Evolutionary conservation across 2,888 invertebrate genomes (phyloP), one percentile per base, ranked within the genome.

Genomic region (Venustoraphidia nigricollis): DNA sequence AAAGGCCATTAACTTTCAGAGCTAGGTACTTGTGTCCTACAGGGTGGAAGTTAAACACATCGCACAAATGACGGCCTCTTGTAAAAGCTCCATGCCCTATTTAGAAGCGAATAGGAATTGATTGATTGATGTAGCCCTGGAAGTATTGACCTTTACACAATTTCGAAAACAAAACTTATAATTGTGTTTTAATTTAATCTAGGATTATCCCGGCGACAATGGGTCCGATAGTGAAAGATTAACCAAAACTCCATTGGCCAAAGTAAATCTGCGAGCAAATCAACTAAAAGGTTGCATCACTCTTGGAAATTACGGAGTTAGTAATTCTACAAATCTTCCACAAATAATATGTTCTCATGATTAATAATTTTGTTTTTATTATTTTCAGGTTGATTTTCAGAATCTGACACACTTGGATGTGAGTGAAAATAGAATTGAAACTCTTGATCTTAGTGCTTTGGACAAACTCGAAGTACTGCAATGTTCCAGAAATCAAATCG

Each of bases 241-340:
- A 17, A 47, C 51, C 8, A 59, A 56, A 47, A 66, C 75, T 17
- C 75, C 77, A 9, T 66, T 85, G 13, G 81, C 81, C 37, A 81
- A 76, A 54, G 77, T 87, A n/a, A 86, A 84, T 62, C 68, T 88
- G 39, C 71, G 85, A 47, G 79, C 83, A 53, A 88, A 87, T 65
- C 76, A 81, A 53, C 68, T 88, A 34, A 86, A 87, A 65, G 88
- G 88, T 49, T 86, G 82, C 67, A 88, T 89, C 53, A 81, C 88
- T 55, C 76, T 89, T 46, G 88, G 86, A 48, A 88, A 87, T 64
- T 88, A 88, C 66, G 86, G 85, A 64, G 88, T 87, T 71, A 75
- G 75, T 67, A 51, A 49, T 36, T 36, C 35, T 27, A 41, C 36
- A 35, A 14, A 43, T 48, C 46, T 44, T 39, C 36, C 34, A 9